phyloP scores from a whole-genome alignment of 2,888 invertebrate genomes.

The Acanthococcus lagerstroemiae region DNA sequence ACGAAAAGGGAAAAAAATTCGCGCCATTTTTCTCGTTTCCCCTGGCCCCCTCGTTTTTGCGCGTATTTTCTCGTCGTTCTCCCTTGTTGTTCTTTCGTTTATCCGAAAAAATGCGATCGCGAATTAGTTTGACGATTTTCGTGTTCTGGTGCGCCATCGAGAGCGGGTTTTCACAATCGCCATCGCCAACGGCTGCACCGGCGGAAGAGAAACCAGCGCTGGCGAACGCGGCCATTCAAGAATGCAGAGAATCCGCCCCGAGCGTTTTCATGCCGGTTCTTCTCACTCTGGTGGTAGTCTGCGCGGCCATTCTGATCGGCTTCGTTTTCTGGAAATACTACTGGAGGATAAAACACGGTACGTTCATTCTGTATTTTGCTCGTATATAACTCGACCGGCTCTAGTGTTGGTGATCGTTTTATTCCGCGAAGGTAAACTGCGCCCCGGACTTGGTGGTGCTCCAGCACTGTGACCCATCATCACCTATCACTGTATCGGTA shows the following conservation, averaged over 20 bases:
- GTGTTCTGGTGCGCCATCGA: background rate
- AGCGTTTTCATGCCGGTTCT: slow-evolving; percentile 37
- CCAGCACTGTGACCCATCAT: no score
- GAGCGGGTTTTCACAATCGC: background rate
- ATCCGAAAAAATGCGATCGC: background rate
- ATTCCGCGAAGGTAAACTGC: no score
- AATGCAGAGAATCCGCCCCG: slow-evolving; percentile 36
- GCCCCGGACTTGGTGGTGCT: no score
- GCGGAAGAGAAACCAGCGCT: slow-evolving; percentile 34
- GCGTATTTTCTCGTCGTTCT: background rate
- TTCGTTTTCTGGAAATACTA: slow-evolving; percentile 31
- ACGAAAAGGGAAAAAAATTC: background rate
- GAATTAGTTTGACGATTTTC: background rate
- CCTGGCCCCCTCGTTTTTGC: no score
- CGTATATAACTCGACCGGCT: no score
- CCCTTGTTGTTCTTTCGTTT: background rate
- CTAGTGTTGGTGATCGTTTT: no score
- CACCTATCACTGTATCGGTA: no score
- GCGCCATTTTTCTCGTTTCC: no score
- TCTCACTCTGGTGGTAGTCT: slow-evolving; percentile 36
- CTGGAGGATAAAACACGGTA: slow-evolving; percentile 31
- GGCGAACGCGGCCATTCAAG: slow-evolving; percentile 34
- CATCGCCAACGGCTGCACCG: slow-evolving; percentile 9
- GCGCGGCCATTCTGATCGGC: slow-evolving; percentile 5
- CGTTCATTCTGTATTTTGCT: no score